Base-by-base conservation (phyloP, 2,888 invertebrate genomes). In the Empis stercorea region DNA sequence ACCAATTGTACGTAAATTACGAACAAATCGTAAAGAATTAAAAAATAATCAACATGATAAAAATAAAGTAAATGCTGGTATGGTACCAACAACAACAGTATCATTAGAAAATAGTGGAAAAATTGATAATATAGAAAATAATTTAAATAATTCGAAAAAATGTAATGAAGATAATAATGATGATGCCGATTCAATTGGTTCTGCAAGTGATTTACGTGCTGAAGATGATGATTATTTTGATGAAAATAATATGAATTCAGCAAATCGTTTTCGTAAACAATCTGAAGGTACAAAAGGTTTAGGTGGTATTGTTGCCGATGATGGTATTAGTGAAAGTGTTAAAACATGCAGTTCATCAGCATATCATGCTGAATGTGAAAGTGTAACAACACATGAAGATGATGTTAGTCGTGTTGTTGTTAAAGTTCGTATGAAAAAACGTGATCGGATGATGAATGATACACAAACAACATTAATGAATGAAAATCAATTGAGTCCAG, bases 321-420 rank as follows among this genome's bases (percentile, higher is more conserved):
- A 78, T 54, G 76, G 76, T 1, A 73, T 78, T 10, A 76, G 78
- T 47, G 79, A 79, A 56, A 76, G 78, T 58, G 75, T 80, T 11
- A 71, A 77, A 57, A 81, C 81, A 0, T 80, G 81, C 54, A 78
- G 76, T 6, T 80, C 80, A 4, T 81, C 81, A 2, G 81, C 79
- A 3, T 82, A 81, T 56, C 81, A 81, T 56, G 81, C 81, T 0
- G 82, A 82, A 60, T 81, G 81, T 55, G 82, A 82, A 58, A 81
- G 80, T 49, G 77, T 81, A 43, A 76, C 78, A 2, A 78, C 78
- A 0, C 73, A 73, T 47, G 77, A 76, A 56, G 77, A 78, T 49
- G 77, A 78, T 49, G 71, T 71, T 1, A 74, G 73, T 56, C 64
- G 75, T 10, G 71, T 73, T 27, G 68, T 73, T 36, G 66, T 72